Conservation (phyloP, 37 sponge, comb jelly and placozoan species). For the Cladorhizidae sp. region DNA sequence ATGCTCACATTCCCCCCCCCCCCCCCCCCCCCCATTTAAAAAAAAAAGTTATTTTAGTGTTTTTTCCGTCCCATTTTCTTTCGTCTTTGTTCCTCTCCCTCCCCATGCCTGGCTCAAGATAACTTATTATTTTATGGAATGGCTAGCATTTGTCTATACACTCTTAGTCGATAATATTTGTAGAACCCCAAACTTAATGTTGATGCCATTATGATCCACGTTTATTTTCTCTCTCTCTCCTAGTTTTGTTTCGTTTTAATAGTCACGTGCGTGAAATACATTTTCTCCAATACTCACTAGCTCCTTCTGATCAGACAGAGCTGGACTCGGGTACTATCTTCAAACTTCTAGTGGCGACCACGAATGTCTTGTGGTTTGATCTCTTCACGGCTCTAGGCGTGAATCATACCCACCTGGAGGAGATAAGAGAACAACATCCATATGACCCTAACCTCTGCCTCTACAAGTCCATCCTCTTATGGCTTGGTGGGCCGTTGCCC, state of each 20-base stretch:
- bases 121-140: no score
- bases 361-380: slow-evolving; percentile 10
- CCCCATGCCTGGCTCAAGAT: no score
- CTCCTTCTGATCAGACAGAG: background rate
- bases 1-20: no score
- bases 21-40: no score
- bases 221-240: no score
- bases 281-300: background rate
- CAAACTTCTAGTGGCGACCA: slow-evolving; percentile 1
- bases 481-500: slow-evolving; percentile 8
- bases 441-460: slow-evolving; percentile 9
- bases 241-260: background rate
- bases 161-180: no score
- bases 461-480: background rate
- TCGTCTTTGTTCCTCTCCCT: no score
- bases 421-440: background rate
- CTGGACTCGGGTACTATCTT: background rate
- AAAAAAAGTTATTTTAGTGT: no score
- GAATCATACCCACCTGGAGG: background rate
- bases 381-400: slow-evolving; percentile 15
- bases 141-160: no score
- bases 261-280: background rate
- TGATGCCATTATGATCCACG: no score
- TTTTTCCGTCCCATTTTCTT: no score
- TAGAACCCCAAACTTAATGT: no score